Conservation (phyloP, 2,888 invertebrate species). For the Platerodrilus igneus region DNA sequence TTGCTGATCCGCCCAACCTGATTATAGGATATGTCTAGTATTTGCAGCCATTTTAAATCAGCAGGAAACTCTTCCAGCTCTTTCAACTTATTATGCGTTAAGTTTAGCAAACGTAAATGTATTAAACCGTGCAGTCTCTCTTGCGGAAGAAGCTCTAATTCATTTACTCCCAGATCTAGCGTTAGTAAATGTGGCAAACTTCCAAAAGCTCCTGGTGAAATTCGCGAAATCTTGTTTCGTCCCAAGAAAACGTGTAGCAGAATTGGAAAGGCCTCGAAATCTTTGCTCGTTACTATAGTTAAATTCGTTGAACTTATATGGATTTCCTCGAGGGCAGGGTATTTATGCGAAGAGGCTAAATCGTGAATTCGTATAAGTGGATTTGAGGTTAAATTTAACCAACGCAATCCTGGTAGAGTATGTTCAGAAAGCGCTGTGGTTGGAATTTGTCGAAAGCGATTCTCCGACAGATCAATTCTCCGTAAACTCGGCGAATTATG, state of each 20-base stretch:
- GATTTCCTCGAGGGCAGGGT: slow-evolving; percentile 76
- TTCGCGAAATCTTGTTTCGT: slow-evolving; percentile 68
- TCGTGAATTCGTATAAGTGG: slow-evolving; percentile 72
- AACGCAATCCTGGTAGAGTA: slow-evolving; percentile 65
- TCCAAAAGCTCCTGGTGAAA: slow-evolving; percentile 82
- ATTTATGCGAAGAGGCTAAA: slow-evolving; percentile 63
- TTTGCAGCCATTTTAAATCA: slow-evolving; percentile 72
- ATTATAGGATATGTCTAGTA: slow-evolving; percentile 78
- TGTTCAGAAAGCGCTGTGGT: slow-evolving; percentile 69
- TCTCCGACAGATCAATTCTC: slow-evolving; percentile 72
- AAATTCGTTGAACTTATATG: slow-evolving; percentile 76
- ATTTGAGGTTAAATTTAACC: slow-evolving; percentile 80
- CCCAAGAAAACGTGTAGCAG: slow-evolving; percentile 70
- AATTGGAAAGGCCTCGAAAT: slow-evolving; percentile 78
- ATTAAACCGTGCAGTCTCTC: slow-evolving; percentile 78
- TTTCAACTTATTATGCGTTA: slow-evolving; percentile 77
- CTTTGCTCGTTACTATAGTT: slow-evolving; percentile 76
- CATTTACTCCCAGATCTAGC: slow-evolving; percentile 77
- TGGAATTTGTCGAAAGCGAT: slow-evolving; percentile 76
- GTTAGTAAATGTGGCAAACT: slow-evolving; percentile 70
- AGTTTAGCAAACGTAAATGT: slow-evolving; percentile 68
- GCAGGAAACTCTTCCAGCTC: slow-evolving; percentile 76
- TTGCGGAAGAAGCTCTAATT: slow-evolving; percentile 75
- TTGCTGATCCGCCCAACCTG: slow-evolving; percentile 73
- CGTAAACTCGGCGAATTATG: slow-evolving; percentile 66